Evolutionary conservation across 2,113 vertebrate genomes (phyloP), one percentile per base, ranked within the genome.

Genomic region (Macroglossus sobrinus): DNA sequence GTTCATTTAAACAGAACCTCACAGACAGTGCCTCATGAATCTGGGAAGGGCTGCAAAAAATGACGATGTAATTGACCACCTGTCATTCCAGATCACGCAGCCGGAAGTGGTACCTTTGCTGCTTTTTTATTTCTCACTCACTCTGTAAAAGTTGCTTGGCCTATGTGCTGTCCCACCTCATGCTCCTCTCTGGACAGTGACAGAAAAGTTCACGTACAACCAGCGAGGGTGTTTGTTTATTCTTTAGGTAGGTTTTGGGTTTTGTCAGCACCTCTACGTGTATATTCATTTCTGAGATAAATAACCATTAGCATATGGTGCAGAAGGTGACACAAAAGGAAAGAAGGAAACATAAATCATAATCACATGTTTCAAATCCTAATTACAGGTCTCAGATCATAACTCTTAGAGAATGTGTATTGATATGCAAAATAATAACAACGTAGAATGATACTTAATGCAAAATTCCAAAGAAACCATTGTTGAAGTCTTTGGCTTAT

Each of bases 161-260:
- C 72, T 22, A 0, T 0, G 4, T 14, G 47, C 19, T 0, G 2
- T 13, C 0, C 5, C 11, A 4, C 22, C 33, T 30, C 12, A 1
- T 0, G 3, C 11, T 35, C 43, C 84, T 68, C 26, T 22, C 16
- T 10, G 24, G 40, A 3, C 15, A 33, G 33, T 50, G 84, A 64
- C n/a, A 9, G 38, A 50, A 40, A 4, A 47, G 19, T 24, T 47
- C 7, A 0, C 0, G 21, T 1, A 45, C 8, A 7, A 28, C 15
- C 21, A 21, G 7, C 0, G 4, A 45, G 12, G 0, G 0, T 8
- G 21, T 69, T 50, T 8, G 21, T 69, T 50, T 38, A 30, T 74
- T 26, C 69, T 59, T 66, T 59, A 47, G 1, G 12, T 9, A 50
- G 1, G 12, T 7, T 33, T 35, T 40, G 11, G 22, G 12, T 40